These are phyloP conservation scores for Gymnocypris eckloni DNA, from an alignment of 2,797 vertebrate genomes.

Conservation along the genomic window DNA sequence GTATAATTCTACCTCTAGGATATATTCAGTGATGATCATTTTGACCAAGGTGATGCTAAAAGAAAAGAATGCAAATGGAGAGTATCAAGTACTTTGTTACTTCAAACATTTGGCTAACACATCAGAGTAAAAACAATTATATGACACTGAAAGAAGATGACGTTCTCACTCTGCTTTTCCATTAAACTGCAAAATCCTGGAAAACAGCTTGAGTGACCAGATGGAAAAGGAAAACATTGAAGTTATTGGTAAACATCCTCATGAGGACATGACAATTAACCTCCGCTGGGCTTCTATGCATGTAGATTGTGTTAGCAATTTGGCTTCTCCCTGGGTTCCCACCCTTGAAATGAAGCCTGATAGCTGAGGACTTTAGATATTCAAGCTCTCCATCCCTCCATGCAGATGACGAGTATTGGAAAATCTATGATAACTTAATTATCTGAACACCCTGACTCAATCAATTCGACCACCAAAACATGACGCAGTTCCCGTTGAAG, in stretches of 20 bases:
- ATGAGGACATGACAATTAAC: conserved; percentile 44
- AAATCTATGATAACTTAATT: conserved; percentile 42
- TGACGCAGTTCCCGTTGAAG: conserved; percentile 8
- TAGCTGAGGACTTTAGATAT: neutral
- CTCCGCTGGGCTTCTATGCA: conserved; percentile 26
- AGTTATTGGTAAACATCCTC: conserved; percentile 49
- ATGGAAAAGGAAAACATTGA: conserved; percentile 27
- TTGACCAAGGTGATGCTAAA: conserved; percentile 17
- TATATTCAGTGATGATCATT: neutral
- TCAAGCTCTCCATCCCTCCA: conserved; percentile 1
- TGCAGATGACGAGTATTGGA: conserved; percentile 27
- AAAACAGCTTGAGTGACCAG: conserved; percentile 40
- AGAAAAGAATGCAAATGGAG: neutral
- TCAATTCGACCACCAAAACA: conserved; percentile 19
- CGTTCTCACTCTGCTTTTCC: conserved; percentile 1
- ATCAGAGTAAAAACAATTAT: conserved; percentile 1
- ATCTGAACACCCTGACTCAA: conserved; percentile 15
- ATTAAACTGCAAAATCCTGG: conserved; percentile 26
- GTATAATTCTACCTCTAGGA: conserved; percentile 36
- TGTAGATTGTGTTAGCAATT: neutral
- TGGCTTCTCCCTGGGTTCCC: conserved; percentile 1
- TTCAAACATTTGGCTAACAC: conserved; percentile 44
- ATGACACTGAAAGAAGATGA: conserved; percentile 17
- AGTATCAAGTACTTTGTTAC: conserved; percentile 4
- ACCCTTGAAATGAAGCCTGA: conserved; percentile 12